Percentiles rank a stretch among this genome's conserved stretches.
Evolutionary conservation across 2,113 vertebrate genomes (phyloP).

Genomic region (Australoheros scitulus): DNA sequence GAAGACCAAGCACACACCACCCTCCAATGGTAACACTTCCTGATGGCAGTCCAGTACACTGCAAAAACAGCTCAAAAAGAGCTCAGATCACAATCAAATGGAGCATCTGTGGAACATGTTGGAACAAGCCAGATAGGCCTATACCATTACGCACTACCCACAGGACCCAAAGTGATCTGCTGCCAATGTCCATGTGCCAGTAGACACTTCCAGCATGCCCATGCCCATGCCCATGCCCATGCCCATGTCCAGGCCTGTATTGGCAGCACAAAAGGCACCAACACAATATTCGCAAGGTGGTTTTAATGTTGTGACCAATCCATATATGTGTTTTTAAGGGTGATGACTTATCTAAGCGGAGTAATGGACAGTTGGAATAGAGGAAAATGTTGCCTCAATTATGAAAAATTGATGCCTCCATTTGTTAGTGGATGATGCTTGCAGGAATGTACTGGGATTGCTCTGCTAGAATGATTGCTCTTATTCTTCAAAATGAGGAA

Average conservation of each 20-base stretch:
- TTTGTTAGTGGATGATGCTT: constrained; percentile 8
- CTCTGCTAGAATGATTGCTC: neutral
- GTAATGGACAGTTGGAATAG: constrained; percentile 15
- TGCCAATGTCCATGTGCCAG: neutral
- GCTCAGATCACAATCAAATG: neutral
- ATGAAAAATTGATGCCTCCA: constrained; percentile 3
- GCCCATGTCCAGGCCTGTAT: neutral
- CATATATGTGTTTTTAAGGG: constrained; percentile 33
- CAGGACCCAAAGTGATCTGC: neutral
- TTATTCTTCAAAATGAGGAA: neutral
- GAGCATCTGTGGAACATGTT: neutral
- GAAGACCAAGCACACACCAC: neutral
- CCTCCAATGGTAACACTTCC: neutral
- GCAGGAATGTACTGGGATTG: constrained; percentile 11
- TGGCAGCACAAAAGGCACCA: neutral
- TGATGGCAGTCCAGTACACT: neutral
- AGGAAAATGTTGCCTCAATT: constrained; percentile 11
- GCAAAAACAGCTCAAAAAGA: neutral
- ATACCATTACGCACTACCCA: neutral
- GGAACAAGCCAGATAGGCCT: neutral
- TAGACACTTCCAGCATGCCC: neutral
- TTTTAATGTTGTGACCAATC: neutral
- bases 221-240: neutral
- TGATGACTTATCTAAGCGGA: constrained; percentile 48
- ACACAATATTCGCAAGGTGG: neutral